Percentiles rank a stretch among this genome's conserved stretches.
phyloP scores from a whole-genome alignment of 2,888 invertebrate genomes.

The Eilema depressum region DNA sequence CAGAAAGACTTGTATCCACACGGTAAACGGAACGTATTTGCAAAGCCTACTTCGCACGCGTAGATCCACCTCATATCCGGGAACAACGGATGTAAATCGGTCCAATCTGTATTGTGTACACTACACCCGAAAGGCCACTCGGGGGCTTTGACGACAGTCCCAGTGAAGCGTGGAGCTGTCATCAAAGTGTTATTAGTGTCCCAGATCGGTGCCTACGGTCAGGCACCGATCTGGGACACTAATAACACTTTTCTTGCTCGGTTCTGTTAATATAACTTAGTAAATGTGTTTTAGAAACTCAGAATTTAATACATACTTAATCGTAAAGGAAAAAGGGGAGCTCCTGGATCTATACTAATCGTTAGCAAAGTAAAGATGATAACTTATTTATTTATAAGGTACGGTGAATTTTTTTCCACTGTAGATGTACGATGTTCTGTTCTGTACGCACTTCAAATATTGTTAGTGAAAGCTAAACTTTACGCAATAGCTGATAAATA shows the following conservation, averaged over 20 bases:
- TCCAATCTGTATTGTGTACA: slow-evolving; percentile 60
- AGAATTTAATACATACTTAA: not conserved
- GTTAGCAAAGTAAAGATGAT: not conserved
- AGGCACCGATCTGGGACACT: slow-evolving; percentile 10
- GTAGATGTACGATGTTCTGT: not conserved
- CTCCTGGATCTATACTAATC: not conserved
- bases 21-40: slow-evolving; percentile 40
- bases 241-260: not conserved
- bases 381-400: slow-evolving; percentile 7
- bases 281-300: not conserved
- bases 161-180: not conserved
- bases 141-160: slow-evolving; percentile 16
- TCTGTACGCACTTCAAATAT: not conserved
- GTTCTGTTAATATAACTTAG: not conserved
- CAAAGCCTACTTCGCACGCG: slow-evolving; percentile 41
- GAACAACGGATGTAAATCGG: slow-evolving; percentile 61
- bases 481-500: not conserved
- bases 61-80: slow-evolving; percentile 51
- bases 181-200: too few relatives aligned
- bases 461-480: not conserved
- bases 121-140: slow-evolving; percentile 19
- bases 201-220: too few relatives aligned
- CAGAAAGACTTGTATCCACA: slow-evolving; percentile 54
- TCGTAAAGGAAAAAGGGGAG: not conserved
- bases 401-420: not conserved